Conservation (phyloP, 2,888 invertebrate species). For the Lacanobia oleracea region DNA sequence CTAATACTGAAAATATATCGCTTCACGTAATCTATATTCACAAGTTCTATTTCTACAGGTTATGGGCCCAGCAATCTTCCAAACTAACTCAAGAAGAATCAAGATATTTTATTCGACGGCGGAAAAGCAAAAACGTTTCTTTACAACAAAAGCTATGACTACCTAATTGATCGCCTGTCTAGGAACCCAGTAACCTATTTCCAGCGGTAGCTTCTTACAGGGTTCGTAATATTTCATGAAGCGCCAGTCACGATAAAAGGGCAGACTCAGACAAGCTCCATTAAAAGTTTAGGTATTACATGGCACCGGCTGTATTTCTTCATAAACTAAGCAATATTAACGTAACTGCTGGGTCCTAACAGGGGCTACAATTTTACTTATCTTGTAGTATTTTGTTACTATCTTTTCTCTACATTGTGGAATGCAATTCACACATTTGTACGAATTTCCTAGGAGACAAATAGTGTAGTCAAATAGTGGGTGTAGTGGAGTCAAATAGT, state of each 20-base stretch:
- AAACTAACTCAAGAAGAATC: background rate
- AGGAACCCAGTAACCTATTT: constrained; percentile 29
- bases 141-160: background rate
- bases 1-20: too few relatives aligned
- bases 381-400: too few relatives aligned
- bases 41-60: too few relatives aligned
- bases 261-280: constrained; percentile 23
- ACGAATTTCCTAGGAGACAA: too few relatives aligned
- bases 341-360: background rate
- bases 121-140: background rate
- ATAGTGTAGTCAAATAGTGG: too few relatives aligned
- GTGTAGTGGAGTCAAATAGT: too few relatives aligned
- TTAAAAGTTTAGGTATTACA: constrained; percentile 24
- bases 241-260: constrained; percentile 8
- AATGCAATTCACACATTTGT: too few relatives aligned
- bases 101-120: background rate
- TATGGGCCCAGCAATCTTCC: background rate
- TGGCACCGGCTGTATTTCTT: background rate
- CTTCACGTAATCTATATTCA: too few relatives aligned
- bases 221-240: constrained; percentile 34
- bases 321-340: background rate
- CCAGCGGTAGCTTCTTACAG: background rate
- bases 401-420: too few relatives aligned
- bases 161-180: constrained; percentile 22
- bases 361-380: too few relatives aligned